Evolutionary conservation across 2,113 vertebrate species (phyloP).

Genomic region (Sterna hirundo): DNA sequence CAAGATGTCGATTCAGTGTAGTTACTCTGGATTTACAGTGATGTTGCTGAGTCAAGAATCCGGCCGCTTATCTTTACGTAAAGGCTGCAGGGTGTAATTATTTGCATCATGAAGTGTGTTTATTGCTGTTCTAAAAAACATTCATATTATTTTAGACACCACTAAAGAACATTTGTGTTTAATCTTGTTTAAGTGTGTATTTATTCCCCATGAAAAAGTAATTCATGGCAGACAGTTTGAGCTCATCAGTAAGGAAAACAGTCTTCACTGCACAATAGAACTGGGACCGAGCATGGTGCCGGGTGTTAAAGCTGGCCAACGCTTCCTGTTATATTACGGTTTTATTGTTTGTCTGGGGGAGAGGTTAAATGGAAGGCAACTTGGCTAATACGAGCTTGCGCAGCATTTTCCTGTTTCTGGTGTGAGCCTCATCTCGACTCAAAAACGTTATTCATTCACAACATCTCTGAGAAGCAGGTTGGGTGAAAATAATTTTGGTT

Average conservation of each 20-base stretch:
- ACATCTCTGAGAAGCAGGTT: not conserved
- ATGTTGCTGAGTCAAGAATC: not conserved
- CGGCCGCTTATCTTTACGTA: not conserved
- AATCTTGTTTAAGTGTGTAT: conserved; percentile 59
- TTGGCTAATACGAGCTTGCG: not conserved
- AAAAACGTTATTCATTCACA: not conserved
- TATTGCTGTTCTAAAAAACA: conserved; percentile 61
- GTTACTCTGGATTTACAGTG: conserved; percentile 22
- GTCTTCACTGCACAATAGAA: conserved; percentile 7
- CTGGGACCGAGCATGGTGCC: not conserved
- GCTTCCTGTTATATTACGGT: not conserved
- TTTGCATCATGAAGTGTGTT: conserved; percentile 59
- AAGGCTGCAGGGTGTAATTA: conserved; percentile 60
- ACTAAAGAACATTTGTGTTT: conserved; percentile 58
- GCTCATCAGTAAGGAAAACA: conserved; percentile 28
- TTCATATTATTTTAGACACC: conserved; percentile 60
- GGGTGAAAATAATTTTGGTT: not conserved
- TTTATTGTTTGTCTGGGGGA: not conserved
- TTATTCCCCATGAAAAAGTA: conserved; percentile 55
- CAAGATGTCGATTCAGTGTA: not conserved
- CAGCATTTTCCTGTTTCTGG: not conserved
- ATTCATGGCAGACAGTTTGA: conserved; percentile 43
- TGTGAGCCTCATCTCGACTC: not conserved
- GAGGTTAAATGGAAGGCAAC: not conserved
- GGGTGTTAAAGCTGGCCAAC: not conserved